These are phyloP conservation scores for Beroe forskalii DNA, from an alignment of 37 sponge, comb jelly and placozoan species.

Conservation along the genomic window DNA sequence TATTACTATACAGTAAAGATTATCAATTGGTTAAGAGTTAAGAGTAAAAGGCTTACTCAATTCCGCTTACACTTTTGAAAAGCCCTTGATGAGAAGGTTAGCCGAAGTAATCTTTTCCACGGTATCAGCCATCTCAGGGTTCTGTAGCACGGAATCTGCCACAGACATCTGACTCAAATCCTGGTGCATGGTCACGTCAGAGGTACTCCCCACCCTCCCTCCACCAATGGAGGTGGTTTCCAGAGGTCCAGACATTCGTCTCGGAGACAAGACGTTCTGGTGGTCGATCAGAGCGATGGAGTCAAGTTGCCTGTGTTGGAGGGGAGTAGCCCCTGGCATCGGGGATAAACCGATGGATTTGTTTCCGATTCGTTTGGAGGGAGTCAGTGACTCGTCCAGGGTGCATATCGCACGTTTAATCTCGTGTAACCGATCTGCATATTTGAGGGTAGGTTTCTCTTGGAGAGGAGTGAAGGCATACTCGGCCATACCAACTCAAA, in stretches of 20 bases:
- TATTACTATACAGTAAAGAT: too few species aligned
- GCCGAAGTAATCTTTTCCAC: neutral
- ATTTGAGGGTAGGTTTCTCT: conserved; percentile 18
- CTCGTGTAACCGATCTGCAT: conserved; percentile 20
- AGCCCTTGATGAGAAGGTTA: neutral
- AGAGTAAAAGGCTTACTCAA: too few species aligned
- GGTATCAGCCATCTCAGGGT: conserved; percentile 24
- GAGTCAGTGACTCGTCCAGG: conserved; percentile 31
- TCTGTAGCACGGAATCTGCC: neutral
- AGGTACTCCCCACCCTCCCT: neutral
- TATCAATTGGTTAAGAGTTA: too few species aligned
- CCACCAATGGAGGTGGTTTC: too few species aligned
- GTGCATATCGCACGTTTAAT: conserved; percentile 31
- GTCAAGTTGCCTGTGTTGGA: conserved; percentile 2
- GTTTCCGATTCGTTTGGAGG: conserved; percentile 12
- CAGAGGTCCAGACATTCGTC: too few species aligned
- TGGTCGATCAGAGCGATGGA: conserved; percentile 23
- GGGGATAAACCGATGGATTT: conserved; percentile 28
- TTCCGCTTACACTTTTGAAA: neutral
- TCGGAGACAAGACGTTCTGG: conserved; percentile 17
- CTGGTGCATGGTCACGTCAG: neutral
- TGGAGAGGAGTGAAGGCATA: neutral
- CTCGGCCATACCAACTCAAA: too few species aligned
- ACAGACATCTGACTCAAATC: conserved; percentile 12
- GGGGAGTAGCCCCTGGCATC: conserved; percentile 20